Evolutionary conservation across 2,797 vertebrate species (phyloP), one percentile per base, ranked within the genome.

Genomic region (Onychomys arenicola): DNA sequence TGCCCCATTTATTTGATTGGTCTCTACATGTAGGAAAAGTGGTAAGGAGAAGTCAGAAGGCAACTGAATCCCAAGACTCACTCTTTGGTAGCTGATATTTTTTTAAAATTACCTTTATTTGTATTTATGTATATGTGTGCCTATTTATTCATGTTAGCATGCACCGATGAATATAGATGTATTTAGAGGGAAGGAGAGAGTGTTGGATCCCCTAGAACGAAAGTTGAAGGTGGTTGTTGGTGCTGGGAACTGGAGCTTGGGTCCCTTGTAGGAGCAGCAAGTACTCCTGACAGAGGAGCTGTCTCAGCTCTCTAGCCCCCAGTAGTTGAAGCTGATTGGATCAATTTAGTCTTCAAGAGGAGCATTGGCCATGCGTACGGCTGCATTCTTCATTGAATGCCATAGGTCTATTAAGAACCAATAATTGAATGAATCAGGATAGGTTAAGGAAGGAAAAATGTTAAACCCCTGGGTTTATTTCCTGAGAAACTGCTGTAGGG

Each of bases 321-420:
- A 21, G n/a, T 3, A 25, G n/a, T 46, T 34, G 49, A 73, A 57
- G 1, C 25, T 9, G 27, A 23, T 16, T 29, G 23, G 59, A 43
- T 29, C 19, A 40, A 9, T 49, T 34, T 65, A 40, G 7, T 11
- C 14, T 32, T 52, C n/a, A 34, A 57, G 25, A 65, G 43, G 14
- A 67, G 8, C 12, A 4, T 5, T 67, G 59, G 1, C 23, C 57
- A 7, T 73, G 2, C 0, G 2, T 19, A n/a, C 23, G 1, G 0
- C 11, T 63, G 25, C 10, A 49, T 91, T 84, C 63, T 84, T 37
- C 21, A 46, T 2, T 55, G 25, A 93, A 34, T 83, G 11, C 1
- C 16, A 17, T 37, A 32, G 57, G 34, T 63, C 34, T 57, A 19
- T 55, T 55, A 81, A 12, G 65, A 90, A 34, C 23, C 16, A 43